Evolutionary conservation across 2,888 invertebrate species (phyloP), one percentile per base, ranked within the genome.

Genomic region (Pristionchus maxplancki): DNA sequence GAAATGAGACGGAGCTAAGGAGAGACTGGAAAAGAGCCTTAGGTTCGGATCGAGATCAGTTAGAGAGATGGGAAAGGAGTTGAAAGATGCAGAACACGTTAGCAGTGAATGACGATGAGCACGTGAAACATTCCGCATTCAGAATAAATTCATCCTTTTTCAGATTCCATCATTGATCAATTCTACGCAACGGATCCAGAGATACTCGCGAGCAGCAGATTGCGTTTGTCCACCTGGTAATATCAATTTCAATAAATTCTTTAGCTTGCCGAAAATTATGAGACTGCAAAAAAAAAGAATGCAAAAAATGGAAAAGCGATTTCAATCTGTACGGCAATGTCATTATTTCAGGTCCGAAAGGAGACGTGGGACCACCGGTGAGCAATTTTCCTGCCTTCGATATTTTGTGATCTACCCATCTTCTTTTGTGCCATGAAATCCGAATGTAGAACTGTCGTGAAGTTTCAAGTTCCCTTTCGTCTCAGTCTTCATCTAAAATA

Each of bases 271-370:
- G 13, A 71, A 31, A 34, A 31, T 71, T 71, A 34, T 13, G 6
- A 71, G 31, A 37, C 8, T 71, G 6, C 9, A 71, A 13, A 71
- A 34, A 31, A 62, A 6, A n/a, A n/a, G n/a, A n/a, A n/a, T n/a
- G n/a, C n/a, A n/a, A n/a, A n/a, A n/a, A n/a, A n/a, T n/a, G n/a
- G n/a, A n/a, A n/a, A n/a, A n/a, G n/a, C n/a, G n/a, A n/a, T n/a
- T n/a, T n/a, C n/a, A n/a, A n/a, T n/a, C n/a, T n/a, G n/a, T n/a
- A n/a, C n/a, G n/a, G n/a, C n/a, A n/a, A n/a, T n/a, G n/a, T n/a
- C n/a, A n/a, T n/a, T 28, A 13, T 93, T 93, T 90, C 91, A 93
- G 93, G 93, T 58, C 90, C 92, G 37, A 92, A 92, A 88, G 93
- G 93, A 89, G 93, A 93, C 78, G 88, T 91, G 31, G 93, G 93